Evolutionary conservation across 2,113 vertebrate genomes (phyloP), one percentile per base, ranked within the genome.

Genomic region (Gasterosteus aculeatus): DNA sequence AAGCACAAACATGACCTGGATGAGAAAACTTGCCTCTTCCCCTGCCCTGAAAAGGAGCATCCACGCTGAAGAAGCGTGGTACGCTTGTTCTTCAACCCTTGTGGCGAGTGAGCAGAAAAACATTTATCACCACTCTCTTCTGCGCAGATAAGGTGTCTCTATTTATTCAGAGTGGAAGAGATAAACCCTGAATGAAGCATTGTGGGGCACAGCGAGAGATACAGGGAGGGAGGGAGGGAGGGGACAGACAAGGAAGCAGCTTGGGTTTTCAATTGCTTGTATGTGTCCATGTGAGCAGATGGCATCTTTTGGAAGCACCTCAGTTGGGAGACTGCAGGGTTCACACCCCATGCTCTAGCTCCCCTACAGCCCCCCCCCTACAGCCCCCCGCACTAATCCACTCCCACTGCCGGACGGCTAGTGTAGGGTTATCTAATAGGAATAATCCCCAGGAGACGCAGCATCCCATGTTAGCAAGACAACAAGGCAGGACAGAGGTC

Each of bases 71-170:
- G 84, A 86, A 84, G 86, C 60, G 75, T 35, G 60, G 77, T 63
- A 46, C 33, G 64, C 80, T 85, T 70, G 87, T 89, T 81, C 84
- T 88, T 90, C 86, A 89, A 89, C 84, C 78, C 83, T 88, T 87
- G 85, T 66, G 64, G 81, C 76, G 56, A 89, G 77, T 83, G 22
- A 69, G 77, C 49, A 80, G 85, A 88, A 85, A 26, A 87, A 78
- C 89, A 91, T 91, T 91, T 87, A 92, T 92, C 90, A 89, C 78
- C 73, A 59, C 84, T 88, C 87, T 86, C 82, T 78, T 85, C 53
- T n/a, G 81, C 56, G 8, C 65, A 86, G 91, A 93, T 93, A 93
- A 92, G 92, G 89, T 89, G 87, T 88, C 87, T 89, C 89, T 88
- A 91, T 91, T 91, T 91, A 93, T 91, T 92, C 92, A 87, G 79